Base-by-base conservation (phyloP, 1,140 invertebrate species). In the Hylaeus volcanicus region DNA sequence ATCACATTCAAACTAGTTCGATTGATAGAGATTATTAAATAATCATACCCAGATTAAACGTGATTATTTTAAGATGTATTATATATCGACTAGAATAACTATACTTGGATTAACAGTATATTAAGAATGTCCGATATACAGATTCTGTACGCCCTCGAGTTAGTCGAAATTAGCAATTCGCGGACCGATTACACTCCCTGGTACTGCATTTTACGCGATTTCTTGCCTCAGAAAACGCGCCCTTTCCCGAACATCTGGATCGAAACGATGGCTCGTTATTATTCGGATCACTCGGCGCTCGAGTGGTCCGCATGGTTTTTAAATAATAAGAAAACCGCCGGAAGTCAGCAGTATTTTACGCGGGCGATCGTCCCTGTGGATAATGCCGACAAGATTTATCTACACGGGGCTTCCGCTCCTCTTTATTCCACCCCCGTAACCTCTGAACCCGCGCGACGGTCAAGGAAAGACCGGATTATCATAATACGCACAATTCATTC, bases 381-480 rank as follows among this genome's bases (percentile, higher is more conserved):
- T 82, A 82, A 80, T 82, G 63, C 64, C 64, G 6, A 9, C 39
- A 9, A 66, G 77, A 88, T 88, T 88, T 88, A 85, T 81, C 71
- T 48, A 78, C 41, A 51, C 63, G 51, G 8, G 45, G 39, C 12
- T 72, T 72, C 76, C 48, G 48, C n/a, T 72, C 58, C 41, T 43
- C 41, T 55, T n/a, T 15, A n/a, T 64, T 45, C 4, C 69, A 6
- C 6, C 39, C 45, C 45, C 70, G 15, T 26, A 48, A 58, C 55
- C 37, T 48, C 15, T 63, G 8, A 2, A 14, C 15, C 37, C 60
- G 6, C 60, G 41, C 14, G 4, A 51, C 12, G 14, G n/a, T 26
- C 51, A n/a, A 79, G 64, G 69, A 53, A 79, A 64, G 45, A 5
- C 12, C 63, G 65, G 76, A 6, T 83, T 73, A 85, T 85, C 64